Percentiles rank a stretch among this genome's conserved stretches.
phyloP scores from a whole-genome alignment of 2,797 vertebrate species.

The Enteromius paludinosus region DNA sequence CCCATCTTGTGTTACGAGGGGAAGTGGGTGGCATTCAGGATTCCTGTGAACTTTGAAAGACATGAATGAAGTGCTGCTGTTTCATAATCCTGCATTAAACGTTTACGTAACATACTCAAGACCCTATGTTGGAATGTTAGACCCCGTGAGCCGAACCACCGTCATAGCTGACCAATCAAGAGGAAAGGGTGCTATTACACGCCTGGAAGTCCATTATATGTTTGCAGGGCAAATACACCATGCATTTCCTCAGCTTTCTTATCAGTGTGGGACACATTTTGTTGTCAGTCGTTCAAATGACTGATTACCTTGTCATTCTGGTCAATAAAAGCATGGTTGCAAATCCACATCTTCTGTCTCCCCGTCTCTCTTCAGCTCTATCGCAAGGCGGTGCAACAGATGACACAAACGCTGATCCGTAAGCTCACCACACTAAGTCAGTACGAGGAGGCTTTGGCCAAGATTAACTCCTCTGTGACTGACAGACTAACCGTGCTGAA shows the following conservation, averaged over 20 bases:
- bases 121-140: background rate
- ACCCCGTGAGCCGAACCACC: background rate
- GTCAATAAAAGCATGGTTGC: slow-evolving; percentile 20
- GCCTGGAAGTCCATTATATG: slow-evolving; percentile 21
- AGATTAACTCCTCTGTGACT: slow-evolving; percentile 83
- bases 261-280: slow-evolving; percentile 38
- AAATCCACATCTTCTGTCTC: slow-evolving; percentile 17
- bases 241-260: slow-evolving; percentile 8
- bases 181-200: slow-evolving; percentile 6
- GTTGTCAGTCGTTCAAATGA: background rate
- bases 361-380: slow-evolving; percentile 78
- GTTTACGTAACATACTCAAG: slow-evolving; percentile 41
- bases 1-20: slow-evolving; percentile 24
- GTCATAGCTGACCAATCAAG: slow-evolving; percentile 26
- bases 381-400: slow-evolving; percentile 86
- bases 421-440: slow-evolving; percentile 87
- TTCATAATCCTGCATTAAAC: slow-evolving; percentile 38
- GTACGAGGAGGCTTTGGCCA: slow-evolving; percentile 91
- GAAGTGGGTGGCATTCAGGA: slow-evolving; percentile 36
- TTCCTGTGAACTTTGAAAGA: slow-evolving; percentile 29
- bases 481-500: slow-evolving; percentile 86
- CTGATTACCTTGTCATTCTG: slow-evolving; percentile 24
- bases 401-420: slow-evolving; percentile 87
- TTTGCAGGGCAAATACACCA: background rate
- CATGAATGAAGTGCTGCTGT: slow-evolving; percentile 32